Evolutionary conservation across 2,888 invertebrate genomes (phyloP).

Genomic region (Plagodis dolabraria): DNA sequence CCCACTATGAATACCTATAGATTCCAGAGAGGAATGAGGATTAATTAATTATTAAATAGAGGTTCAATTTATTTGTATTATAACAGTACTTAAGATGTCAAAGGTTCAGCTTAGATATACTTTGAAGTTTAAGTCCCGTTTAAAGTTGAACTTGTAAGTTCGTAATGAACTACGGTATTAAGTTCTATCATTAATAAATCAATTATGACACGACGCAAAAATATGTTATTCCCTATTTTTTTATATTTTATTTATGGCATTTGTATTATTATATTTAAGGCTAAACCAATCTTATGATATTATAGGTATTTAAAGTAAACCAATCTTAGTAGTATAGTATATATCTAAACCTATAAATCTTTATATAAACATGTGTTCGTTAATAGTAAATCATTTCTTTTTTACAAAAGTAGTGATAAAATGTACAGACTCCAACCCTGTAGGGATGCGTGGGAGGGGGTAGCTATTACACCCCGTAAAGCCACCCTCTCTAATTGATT

Average conservation of each 20-base stretch:
- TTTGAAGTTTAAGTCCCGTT: slow-evolving; percentile 3
- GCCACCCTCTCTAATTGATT: slow-evolving; percentile 84
- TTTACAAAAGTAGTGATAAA: slow-evolving; percentile 13
- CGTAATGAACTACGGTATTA: slow-evolving; percentile 4
- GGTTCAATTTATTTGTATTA: slow-evolving; percentile 28
- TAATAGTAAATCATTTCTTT: slow-evolving; percentile 4
- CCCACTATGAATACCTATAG: slow-evolving; percentile 75
- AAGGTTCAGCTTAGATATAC: slow-evolving; percentile 9
- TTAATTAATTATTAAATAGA: slow-evolving; percentile 51
- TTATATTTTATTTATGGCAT: no score
- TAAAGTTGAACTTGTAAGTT: slow-evolving; percentile 3
- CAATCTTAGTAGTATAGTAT: no score
- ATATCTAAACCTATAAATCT: no score
- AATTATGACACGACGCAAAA: not conserved
- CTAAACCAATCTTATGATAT: no score
- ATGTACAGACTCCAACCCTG: slow-evolving; percentile 63
- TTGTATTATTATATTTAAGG: not conserved
- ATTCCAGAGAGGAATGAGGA: slow-evolving; percentile 63
- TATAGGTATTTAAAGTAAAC: no score
- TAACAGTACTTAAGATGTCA: slow-evolving; percentile 10
- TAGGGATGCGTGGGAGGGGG: slow-evolving; percentile 55
- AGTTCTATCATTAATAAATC: not conserved
- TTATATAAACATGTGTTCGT: not conserved
- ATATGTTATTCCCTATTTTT: no score
- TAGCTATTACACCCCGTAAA: slow-evolving; percentile 76